A percentile compares a stretch with the other conserved stretches of the same genome.
Evolutionary conservation across 2,888 invertebrate species (phyloP).

Genomic region (Podabrus alpinus): DNA sequence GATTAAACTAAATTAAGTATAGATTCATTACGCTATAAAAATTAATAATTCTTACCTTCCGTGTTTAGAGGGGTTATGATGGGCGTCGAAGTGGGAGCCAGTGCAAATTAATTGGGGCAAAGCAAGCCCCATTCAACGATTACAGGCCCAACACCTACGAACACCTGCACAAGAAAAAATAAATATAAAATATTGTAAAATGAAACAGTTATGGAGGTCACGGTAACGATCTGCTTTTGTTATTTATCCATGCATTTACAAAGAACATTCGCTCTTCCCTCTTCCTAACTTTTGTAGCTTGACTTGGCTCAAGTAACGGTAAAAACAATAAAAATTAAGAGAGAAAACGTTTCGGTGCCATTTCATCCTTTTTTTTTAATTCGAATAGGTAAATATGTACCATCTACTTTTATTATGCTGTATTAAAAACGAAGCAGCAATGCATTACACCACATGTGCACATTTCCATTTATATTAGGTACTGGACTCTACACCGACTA

Average conservation of each 20-base stretch:
- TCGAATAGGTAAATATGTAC: background rate
- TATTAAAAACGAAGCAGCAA: background rate
- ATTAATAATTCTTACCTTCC: slow-evolving; percentile 49
- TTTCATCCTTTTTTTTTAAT: background rate
- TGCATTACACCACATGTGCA: background rate
- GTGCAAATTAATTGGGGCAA: slow-evolving; percentile 55
- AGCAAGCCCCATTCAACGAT: slow-evolving; percentile 55
- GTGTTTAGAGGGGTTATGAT: slow-evolving; percentile 57
- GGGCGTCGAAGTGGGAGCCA: slow-evolving; percentile 57
- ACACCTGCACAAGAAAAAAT: slow-evolving; percentile 18
- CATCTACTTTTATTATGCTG: background rate
- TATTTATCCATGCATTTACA: slow-evolving; percentile 1
- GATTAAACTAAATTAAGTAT: background rate
- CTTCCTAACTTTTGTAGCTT: slow-evolving; percentile 4
- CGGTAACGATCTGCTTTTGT: slow-evolving; percentile 14
- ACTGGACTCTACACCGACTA: background rate
- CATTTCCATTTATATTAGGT: background rate
- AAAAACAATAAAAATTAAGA: background rate
- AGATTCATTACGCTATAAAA: slow-evolving; percentile 3
- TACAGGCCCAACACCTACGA: slow-evolving; percentile 26
- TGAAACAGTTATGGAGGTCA: slow-evolving; percentile 18
- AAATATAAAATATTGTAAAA: slow-evolving; percentile 3
- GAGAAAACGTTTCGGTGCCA: background rate
- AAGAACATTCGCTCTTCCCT: background rate
- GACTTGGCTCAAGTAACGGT: slow-evolving; percentile 4